Percentiles rank a stretch among this genome's conserved stretches.
Conservation (phyloP, 2,113 vertebrate genomes). For the Amblyornis subalaris region DNA sequence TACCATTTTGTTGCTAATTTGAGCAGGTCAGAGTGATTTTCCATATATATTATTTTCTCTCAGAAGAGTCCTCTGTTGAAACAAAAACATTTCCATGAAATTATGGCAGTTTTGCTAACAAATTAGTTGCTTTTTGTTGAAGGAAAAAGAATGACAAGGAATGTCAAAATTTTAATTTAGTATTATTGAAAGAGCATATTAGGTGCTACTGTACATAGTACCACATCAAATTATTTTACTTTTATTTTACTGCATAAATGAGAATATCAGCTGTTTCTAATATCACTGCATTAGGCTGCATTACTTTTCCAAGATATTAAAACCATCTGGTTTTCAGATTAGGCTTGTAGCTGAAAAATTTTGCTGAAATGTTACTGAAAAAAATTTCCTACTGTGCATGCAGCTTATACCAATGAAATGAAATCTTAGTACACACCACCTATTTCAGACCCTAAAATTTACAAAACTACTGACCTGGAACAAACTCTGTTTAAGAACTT, state of each 20-base stretch:
- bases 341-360: not conserved
- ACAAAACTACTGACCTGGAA: not conserved
- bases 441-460: not conserved
- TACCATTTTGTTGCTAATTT: not conserved
- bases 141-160: not conserved
- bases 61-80: not conserved
- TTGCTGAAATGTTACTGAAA: not conserved
- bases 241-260: not conserved
- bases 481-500: not conserved
- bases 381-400: not conserved
- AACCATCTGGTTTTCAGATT: constrained; percentile 6
- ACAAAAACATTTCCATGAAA: not conserved
- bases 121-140: not conserved
- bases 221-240: not conserved
- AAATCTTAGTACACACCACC: not conserved
- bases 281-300: not conserved
- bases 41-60: not conserved
- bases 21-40: not conserved
- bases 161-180: not conserved
- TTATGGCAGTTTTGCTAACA: not conserved
- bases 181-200: not conserved
- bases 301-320: constrained; percentile 15
- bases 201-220: not conserved
- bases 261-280: constrained; percentile 30
- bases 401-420: not conserved